Conservation (phyloP, 2,113 vertebrate genomes). For the Empidonax traillii region DNA sequence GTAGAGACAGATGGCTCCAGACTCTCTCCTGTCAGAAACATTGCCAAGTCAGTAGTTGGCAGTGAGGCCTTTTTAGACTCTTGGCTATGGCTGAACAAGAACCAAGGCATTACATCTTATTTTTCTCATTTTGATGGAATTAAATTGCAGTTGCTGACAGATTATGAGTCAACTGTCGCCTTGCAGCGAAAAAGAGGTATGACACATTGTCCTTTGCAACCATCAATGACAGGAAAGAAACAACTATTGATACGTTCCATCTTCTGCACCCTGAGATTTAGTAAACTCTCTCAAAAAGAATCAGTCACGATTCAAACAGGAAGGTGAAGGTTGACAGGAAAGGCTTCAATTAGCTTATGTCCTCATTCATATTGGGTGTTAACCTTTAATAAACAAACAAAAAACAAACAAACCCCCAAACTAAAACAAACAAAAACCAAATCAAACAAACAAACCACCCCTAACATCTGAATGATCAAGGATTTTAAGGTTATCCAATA, state of each 20-base stretch:
- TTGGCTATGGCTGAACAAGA: not conserved
- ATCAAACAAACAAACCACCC: not conserved
- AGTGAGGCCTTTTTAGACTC: not conserved
- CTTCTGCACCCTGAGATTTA: not conserved
- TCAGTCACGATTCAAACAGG: not conserved
- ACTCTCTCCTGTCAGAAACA: not conserved
- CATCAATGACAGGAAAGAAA: not conserved
- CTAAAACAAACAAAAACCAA: not conserved
- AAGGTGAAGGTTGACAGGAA: not conserved
- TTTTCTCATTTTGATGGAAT: not conserved
- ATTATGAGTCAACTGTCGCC: not conserved
- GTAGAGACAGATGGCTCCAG: not conserved
- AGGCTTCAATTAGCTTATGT: not conserved
- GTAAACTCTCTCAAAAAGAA: not conserved
- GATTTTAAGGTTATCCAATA: conserved; percentile 39
- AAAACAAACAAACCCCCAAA: not conserved
- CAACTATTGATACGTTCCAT: not conserved
- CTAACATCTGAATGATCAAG: not conserved
- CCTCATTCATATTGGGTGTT: not conserved
- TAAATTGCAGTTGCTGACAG: not conserved
- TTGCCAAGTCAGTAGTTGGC: not conserved
- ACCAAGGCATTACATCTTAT: not conserved
- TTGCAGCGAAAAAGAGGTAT: not conserved
- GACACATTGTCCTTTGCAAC: not conserved
- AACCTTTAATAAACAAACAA: conserved; percentile 9